phyloP scores from a whole-genome alignment of 2,113 vertebrate genomes.

The Archilochus colubris region DNA sequence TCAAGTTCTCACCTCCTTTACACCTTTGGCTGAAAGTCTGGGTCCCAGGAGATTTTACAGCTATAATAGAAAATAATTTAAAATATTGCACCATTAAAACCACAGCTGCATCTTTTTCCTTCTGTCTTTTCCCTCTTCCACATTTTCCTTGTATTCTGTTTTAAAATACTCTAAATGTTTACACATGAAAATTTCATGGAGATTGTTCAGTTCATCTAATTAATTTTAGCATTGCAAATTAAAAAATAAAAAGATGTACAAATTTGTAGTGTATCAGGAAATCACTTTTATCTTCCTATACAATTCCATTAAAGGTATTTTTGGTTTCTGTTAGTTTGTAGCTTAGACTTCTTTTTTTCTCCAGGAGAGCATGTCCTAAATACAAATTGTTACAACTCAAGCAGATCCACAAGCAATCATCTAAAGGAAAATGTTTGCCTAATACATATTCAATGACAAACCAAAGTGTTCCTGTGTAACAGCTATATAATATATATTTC shows the following conservation, averaged over 20 bases:
- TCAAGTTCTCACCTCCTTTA: conserved; percentile 9
- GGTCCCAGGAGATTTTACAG: background rate
- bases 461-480: conserved; percentile 21
- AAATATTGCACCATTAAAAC: background rate
- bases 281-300: background rate
- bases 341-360: background rate
- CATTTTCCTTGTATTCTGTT: background rate
- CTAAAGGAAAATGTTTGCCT: conserved; percentile 40
- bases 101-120: background rate
- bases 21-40: background rate
- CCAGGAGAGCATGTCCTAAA: background rate
- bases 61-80: background rate
- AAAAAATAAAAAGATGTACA: background rate
- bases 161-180: background rate
- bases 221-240: conserved; percentile 3
- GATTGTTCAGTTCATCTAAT: background rate
- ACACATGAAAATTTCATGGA: background rate
- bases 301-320: background rate
- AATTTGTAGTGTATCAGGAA: background rate
- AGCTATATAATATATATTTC: conserved; percentile 44
- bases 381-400: conserved; percentile 27
- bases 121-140: background rate
- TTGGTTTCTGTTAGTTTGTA: background rate
- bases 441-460: conserved; percentile 51
- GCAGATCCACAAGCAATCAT: conserved; percentile 41